Conservation (phyloP, 2,797 vertebrate species). For the Enteromius argenteus region DNA sequence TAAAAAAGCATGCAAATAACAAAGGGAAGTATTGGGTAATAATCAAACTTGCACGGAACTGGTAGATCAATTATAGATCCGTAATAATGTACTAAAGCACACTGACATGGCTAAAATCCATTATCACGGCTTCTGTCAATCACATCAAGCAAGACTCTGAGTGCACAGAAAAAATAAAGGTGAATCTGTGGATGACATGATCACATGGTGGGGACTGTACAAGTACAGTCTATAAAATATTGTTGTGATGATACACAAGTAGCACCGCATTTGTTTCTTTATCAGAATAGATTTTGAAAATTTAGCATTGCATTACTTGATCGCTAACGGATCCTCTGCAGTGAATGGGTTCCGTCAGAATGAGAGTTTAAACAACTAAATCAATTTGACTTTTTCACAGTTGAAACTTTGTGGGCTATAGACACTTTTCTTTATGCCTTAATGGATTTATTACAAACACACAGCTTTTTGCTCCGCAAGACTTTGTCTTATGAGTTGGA, state of each 20-base stretch:
- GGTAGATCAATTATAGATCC: constrained; percentile 59
- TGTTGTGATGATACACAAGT: background rate
- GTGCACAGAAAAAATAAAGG: constrained; percentile 38
- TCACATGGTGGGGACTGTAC: background rate
- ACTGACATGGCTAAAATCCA: constrained; percentile 55
- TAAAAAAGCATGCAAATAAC: constrained; percentile 44
- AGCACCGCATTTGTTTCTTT: background rate
- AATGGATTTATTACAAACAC: background rate
- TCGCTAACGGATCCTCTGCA: background rate
- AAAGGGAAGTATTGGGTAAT: constrained; percentile 40
- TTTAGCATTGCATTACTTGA: background rate
- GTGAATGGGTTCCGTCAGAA: background rate
- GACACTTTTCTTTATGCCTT: background rate
- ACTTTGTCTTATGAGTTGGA: background rate
- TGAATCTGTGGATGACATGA: background rate
- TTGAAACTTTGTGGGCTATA: background rate
- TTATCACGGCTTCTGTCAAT: constrained; percentile 64
- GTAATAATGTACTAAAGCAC: constrained; percentile 54
- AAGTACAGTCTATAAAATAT: background rate
- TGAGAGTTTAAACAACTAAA: background rate
- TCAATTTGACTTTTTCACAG: background rate
- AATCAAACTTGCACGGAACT: constrained; percentile 49
- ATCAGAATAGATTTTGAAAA: background rate
- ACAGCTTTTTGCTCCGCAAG: background rate
- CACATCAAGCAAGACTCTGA: constrained; percentile 39